Conservation (phyloP, 2,797 vertebrate genomes). For the Chanos chanos region DNA sequence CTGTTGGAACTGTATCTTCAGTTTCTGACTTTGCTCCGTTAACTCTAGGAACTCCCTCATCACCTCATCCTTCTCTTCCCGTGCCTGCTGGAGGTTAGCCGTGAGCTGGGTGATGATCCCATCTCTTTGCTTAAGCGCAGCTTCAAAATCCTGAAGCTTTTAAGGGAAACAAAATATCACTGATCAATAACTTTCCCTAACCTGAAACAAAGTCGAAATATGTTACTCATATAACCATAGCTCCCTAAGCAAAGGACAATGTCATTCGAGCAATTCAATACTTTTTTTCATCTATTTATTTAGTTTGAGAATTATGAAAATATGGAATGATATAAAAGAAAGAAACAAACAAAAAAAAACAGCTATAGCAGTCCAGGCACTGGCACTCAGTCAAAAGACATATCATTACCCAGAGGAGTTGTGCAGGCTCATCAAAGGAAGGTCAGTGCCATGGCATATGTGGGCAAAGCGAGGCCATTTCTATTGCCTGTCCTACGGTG, state of each 20-base stretch:
- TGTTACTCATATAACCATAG: too few relatives aligned
- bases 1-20: conserved; percentile 97
- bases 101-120: conserved; percentile 96
- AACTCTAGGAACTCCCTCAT: conserved; percentile 93
- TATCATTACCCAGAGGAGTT: neutral
- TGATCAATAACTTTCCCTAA: too few relatives aligned
- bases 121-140: conserved; percentile 92
- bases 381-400: neutral
- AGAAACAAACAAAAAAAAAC: conserved; percentile 23
- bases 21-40: conserved; percentile 92
- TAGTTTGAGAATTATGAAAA: too few relatives aligned
- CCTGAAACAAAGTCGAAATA: too few relatives aligned
- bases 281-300: too few relatives aligned
- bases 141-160: conserved; percentile 93
- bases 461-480: neutral
- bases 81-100: conserved; percentile 90
- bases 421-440: neutral
- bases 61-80: conserved; percentile 92
- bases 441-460: neutral
- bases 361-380: neutral
- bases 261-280: too few relatives aligned
- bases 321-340: too few relatives aligned
- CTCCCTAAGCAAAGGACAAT: too few relatives aligned
- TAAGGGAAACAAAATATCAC: conserved; percentile 6
- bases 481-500: neutral